Evolutionary conservation across 2,797 vertebrate genomes (phyloP), one percentile per base, ranked within the genome.

Genomic region (Gouania willdenowi): DNA sequence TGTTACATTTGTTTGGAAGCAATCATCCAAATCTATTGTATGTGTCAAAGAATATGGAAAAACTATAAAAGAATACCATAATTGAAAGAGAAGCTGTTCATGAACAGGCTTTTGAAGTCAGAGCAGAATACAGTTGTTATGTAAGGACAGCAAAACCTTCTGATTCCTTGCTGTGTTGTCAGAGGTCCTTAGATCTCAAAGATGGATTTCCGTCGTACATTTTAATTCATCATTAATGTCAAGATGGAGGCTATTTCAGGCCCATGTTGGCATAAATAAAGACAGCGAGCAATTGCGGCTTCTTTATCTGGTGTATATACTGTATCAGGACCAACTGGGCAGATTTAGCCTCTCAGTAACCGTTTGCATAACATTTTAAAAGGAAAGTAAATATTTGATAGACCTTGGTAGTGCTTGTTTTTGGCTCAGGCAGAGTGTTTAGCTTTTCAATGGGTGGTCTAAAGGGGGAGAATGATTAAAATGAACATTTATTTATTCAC

Each of bases 361-460:
- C 22, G 46, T 23, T 66, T 69, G 15, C 26, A 11, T 55, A 72
- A 68, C 52, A 36, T 23, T 52, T 19, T 26, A 23, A 39, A 39
- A 34, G 39, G 71, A 59, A 53, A 37, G 52, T 77, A 63, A 77
- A 77, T 80, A 75, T 79, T 75, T 75, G 64, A 67, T 52, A 56
- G 4, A 38, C 30, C 2, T 31, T 32, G 2, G 1, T 33, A 41
- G n/a, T 45, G 26, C 38, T 46, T 40, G 27, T 50, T 43, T 66
- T 50, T 8, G 12, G 8, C 23, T 52, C 14, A 24, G n/a, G 17
- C 2, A 10, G 24, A 53, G 24, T 49, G 41, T 64, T 50, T 56
- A 21, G 18, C 38, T 58, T 57, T 42, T 68, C 43, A 64, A 55
- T 1, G n/a, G 11, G 10, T 20, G 25, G 29, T 49, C 47, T n/a